Conservation (phyloP, 2,888 invertebrate genomes). For the Acanthosepion pharaonis region DNA sequence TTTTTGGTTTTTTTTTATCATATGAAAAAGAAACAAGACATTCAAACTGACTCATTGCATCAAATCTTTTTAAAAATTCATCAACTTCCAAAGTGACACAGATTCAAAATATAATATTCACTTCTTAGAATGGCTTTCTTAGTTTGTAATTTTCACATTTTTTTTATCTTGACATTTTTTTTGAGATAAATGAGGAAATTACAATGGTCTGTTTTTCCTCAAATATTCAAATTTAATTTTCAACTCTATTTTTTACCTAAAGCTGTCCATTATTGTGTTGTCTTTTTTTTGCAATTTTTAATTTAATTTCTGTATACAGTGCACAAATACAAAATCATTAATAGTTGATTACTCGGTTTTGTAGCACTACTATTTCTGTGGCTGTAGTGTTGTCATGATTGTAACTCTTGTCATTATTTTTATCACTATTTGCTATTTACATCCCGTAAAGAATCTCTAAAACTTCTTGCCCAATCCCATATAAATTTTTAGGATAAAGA, state of each 20-base stretch:
- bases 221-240: not conserved
- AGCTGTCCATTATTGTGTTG: not conserved
- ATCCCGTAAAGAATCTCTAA: not conserved
- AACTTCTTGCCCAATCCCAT: not conserved
- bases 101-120: too few species aligned
- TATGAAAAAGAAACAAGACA: too few species aligned
- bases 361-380: not conserved
- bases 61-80: too few species aligned
- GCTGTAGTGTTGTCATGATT: not conserved
- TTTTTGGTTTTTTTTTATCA: not conserved
- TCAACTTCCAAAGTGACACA: too few species aligned
- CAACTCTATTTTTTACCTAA: not conserved
- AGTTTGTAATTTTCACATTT: not conserved
- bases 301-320: not conserved
- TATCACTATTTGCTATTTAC: not conserved
- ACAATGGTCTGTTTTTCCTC: too few species aligned
- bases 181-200: not conserved
- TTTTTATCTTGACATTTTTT: not conserved
- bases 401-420: not conserved
- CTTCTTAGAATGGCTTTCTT: not conserved
- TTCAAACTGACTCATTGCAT: too few species aligned
- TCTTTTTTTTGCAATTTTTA: not conserved
- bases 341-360: not conserved
- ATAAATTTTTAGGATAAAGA: not conserved
- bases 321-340: not conserved